Evolutionary conservation across 1,140 invertebrate species (phyloP).

Genomic region (Sycophaga agraensis): DNA sequence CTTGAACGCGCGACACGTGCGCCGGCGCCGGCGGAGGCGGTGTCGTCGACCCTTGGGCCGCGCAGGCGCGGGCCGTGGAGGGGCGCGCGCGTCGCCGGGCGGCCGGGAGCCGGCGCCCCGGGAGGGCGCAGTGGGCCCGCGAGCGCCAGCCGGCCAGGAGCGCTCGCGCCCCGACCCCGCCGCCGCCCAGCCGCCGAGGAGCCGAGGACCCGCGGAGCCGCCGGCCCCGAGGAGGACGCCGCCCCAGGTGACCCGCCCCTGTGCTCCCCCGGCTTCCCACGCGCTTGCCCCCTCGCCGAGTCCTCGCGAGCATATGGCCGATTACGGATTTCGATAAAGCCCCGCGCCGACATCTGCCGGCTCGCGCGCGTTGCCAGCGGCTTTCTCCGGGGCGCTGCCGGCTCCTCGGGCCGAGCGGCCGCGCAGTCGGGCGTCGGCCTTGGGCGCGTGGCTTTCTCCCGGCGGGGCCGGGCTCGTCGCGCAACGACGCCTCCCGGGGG

Average conservation of each 20-base stretch:
- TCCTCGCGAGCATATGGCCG: constrained; percentile 29
- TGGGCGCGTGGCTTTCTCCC: too few species aligned
- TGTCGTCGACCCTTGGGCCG: too few species aligned
- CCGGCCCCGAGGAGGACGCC: constrained; percentile 16
- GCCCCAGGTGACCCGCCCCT: neutral
- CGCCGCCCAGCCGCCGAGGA: neutral
- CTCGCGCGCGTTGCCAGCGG: neutral
- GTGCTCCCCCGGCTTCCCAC: neutral
- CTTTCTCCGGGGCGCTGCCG: neutral
- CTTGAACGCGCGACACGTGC: too few species aligned
- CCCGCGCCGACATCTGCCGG: constrained; percentile 35
- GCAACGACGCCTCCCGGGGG: too few species aligned
- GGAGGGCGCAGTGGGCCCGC: constrained; percentile 59
- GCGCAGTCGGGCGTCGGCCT: too few species aligned
- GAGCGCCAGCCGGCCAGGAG: constrained; percentile 41
- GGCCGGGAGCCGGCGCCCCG: constrained; percentile 46
- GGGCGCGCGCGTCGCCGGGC: constrained; percentile 45
- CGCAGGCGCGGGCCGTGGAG: too few species aligned
- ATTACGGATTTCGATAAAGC: constrained; percentile 26
- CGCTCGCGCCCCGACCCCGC: neutral
- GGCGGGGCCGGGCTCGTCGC: too few species aligned
- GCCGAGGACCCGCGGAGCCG: neutral
- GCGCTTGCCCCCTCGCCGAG: neutral
- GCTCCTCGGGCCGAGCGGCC: neutral
- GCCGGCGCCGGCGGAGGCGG: too few species aligned